These are phyloP conservation scores for Eremobia ochroleuca DNA, from an alignment of 2,888 invertebrate species.

Conservation along the genomic window DNA sequence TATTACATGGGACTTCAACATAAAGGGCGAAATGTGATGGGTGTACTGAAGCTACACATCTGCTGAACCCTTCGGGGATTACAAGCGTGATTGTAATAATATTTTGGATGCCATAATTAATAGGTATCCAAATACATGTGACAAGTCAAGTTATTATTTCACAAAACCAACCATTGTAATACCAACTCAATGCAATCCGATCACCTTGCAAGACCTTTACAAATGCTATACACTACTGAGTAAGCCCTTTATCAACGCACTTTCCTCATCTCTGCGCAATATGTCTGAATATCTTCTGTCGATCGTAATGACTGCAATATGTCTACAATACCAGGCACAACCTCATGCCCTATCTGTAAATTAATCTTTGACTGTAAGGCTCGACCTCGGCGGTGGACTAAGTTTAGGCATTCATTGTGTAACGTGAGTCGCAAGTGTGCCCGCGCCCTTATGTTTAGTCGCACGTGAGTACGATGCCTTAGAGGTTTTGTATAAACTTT, in stretches of 20 bases:
- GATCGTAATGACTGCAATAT: slow-evolving; percentile 57
- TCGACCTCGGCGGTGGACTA: slow-evolving; percentile 62
- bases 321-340: slow-evolving; percentile 27
- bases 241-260: slow-evolving; percentile 27
- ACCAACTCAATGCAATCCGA: slow-evolving; percentile 13
- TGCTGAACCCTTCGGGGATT: neutral
- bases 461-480: slow-evolving; percentile 57
- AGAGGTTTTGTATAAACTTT: slow-evolving; percentile 43
- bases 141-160: neutral
- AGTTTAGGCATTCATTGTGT: slow-evolving; percentile 65
- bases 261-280: slow-evolving; percentile 39
- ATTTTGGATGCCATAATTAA: neutral
- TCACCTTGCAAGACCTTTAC: slow-evolving; percentile 7
- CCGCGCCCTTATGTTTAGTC: slow-evolving; percentile 44
- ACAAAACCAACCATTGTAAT: slow-evolving; percentile 1
- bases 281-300: slow-evolving; percentile 48
- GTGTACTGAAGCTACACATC: neutral
- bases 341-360: slow-evolving; percentile 50
- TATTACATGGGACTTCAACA: neutral
- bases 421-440: slow-evolving; percentile 51
- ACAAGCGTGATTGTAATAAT: neutral
- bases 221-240: slow-evolving; percentile 6
- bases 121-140: neutral
- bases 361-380: slow-evolving; percentile 46
- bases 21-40: neutral